Evolutionary conservation across 1,140 invertebrate species (phyloP).

Genomic region (Neodiprion virginianus): DNA sequence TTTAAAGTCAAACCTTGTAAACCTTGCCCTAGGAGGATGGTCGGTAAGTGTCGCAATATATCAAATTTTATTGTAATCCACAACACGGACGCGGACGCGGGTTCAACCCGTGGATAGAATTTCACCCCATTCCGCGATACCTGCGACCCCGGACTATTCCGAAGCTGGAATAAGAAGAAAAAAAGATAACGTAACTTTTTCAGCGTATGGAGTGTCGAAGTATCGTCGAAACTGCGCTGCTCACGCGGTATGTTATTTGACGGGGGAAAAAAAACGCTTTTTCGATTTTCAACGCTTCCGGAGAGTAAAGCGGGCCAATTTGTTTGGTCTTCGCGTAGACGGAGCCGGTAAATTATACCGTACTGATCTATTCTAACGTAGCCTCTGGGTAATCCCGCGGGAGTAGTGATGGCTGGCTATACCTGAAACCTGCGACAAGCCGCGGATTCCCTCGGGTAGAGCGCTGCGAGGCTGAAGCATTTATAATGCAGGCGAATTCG

Average conservation of each 20-base stretch:
- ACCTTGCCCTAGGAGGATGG: neutral
- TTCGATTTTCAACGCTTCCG: no score
- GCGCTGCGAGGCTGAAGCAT: neutral
- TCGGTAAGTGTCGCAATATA: slow-evolving; percentile 3
- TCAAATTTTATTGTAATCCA: slow-evolving; percentile 4
- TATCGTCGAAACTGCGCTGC: no score
- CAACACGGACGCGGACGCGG: neutral
- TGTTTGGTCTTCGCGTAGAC: neutral
- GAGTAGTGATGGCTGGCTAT: neutral
- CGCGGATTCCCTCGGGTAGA: neutral
- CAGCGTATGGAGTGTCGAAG: no score
- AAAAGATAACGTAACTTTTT: no score
- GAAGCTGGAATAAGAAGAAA: no score
- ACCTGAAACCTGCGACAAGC: neutral
- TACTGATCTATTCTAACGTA: neutral
- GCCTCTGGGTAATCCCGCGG: neutral
- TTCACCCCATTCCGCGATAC: no score
- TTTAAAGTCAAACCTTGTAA: neutral
- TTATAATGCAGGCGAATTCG: slow-evolving; percentile 1
- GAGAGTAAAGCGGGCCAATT: neutral
- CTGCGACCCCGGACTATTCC: no score
- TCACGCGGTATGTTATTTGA: no score
- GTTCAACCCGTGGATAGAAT: neutral
- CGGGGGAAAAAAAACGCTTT: no score
- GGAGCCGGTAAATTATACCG: neutral